These are phyloP conservation scores for Belonocnema kinseyi DNA, from an alignment of 1,140 invertebrate genomes.

Conservation along the genomic window DNA sequence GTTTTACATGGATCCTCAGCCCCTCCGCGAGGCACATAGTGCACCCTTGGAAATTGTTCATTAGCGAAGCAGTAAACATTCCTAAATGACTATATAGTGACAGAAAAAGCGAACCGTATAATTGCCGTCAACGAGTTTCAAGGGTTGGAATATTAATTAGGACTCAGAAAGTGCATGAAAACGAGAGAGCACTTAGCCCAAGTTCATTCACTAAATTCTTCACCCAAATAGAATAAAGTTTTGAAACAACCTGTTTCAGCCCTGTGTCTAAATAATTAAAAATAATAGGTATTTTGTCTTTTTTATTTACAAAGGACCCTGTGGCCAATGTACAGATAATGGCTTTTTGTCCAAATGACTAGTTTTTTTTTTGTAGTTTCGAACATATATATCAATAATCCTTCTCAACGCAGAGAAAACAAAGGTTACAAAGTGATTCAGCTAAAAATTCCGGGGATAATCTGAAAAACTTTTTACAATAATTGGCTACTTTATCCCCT, in stretches of 20 bases:
- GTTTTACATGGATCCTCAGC: slow-evolving; percentile 47
- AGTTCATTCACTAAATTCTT: slow-evolving; percentile 1
- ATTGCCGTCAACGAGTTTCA: slow-evolving; percentile 28
- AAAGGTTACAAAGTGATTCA: too few relatives aligned
- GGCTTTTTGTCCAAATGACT: too few relatives aligned
- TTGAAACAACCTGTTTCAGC: background rate
- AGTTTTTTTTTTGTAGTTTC: too few relatives aligned
- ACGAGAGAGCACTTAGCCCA: slow-evolving; percentile 6
- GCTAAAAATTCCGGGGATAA: too few relatives aligned
- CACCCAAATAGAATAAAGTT: slow-evolving; percentile 32
- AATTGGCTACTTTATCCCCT: too few relatives aligned
- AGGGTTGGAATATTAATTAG: slow-evolving; percentile 39
- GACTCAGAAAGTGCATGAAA: background rate
- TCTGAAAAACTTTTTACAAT: too few relatives aligned
- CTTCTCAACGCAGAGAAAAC: too few relatives aligned
- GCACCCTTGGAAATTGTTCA: slow-evolving; percentile 54
- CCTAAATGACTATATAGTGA: slow-evolving; percentile 49
- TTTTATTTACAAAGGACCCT: too few relatives aligned
- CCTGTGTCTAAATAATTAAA: too few relatives aligned
- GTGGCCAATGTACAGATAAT: too few relatives aligned
- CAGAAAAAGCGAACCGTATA: slow-evolving; percentile 15
- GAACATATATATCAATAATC: too few relatives aligned
- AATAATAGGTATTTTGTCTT: too few relatives aligned
- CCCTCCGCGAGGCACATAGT: slow-evolving; percentile 39
- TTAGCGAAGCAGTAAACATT: slow-evolving; percentile 50